Percentiles rank a stretch among this genome's conserved stretches.
phyloP scores from a whole-genome alignment of 2,113 vertebrate genomes.

The Atlantisia rogersi region DNA sequence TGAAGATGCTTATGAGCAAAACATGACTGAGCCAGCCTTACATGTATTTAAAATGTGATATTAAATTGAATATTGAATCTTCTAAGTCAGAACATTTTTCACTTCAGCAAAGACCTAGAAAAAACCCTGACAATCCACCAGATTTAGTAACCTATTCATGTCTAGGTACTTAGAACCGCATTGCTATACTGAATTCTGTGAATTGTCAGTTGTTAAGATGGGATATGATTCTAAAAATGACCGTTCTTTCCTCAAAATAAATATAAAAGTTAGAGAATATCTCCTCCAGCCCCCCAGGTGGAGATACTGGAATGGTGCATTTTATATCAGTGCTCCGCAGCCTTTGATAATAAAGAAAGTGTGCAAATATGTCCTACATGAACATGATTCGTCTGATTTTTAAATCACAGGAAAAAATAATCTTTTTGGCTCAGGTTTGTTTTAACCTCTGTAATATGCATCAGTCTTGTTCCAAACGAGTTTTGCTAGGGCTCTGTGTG shows the following conservation, averaged over 20 bases:
- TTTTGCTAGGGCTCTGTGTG: neutral
- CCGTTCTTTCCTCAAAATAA: slow-evolving; percentile 3
- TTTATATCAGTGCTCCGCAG: neutral
- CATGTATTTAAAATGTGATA: neutral
- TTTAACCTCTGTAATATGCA: neutral
- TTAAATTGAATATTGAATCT: neutral
- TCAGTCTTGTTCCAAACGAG: neutral
- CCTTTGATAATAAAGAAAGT: neutral
- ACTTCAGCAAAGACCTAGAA: slow-evolving; percentile 7
- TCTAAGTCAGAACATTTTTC: neutral
- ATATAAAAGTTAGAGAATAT: neutral
- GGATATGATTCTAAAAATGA: slow-evolving; percentile 1
- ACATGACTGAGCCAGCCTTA: neutral
- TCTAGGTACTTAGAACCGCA: neutral
- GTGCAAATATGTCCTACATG: neutral
- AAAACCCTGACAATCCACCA: neutral
- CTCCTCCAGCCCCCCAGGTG: neutral
- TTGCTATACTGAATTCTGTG: neutral
- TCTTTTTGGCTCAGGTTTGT: neutral
- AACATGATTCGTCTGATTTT: neutral
- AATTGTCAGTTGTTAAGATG: neutral
- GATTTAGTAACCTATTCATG: slow-evolving; percentile 1
- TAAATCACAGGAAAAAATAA: neutral
- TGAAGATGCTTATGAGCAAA: neutral
- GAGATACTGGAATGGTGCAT: neutral